A percentile compares a stretch with the other conserved stretches of the same genome.
Evolutionary conservation across 2,113 vertebrate genomes (phyloP).

Genomic region (Octodon degus): DNA sequence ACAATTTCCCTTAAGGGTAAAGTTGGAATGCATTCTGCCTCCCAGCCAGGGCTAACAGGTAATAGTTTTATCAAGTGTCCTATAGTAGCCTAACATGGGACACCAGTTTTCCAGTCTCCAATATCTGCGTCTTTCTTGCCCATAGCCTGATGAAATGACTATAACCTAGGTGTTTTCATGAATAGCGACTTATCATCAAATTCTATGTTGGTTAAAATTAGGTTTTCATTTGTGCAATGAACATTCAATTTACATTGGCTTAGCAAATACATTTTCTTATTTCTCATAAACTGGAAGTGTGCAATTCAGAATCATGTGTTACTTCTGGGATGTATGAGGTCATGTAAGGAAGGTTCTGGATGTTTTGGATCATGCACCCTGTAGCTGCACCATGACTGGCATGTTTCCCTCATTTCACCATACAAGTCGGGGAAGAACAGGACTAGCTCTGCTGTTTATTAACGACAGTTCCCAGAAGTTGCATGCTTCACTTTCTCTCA

Average conservation of each 20-base stretch:
- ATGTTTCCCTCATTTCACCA: background rate
- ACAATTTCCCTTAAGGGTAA: background rate
- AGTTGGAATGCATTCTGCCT: background rate
- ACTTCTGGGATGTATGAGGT: background rate
- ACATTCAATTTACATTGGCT: background rate
- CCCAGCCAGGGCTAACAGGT: background rate
- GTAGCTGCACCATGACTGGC: background rate
- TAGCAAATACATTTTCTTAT: background rate
- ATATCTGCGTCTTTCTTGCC: background rate
- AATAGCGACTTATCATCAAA: background rate
- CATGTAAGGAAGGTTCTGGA: background rate
- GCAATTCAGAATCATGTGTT: background rate
- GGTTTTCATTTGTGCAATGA: background rate
- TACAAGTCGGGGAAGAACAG: background rate
- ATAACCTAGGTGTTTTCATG: background rate
- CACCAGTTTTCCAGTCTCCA: background rate
- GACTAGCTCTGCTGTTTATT: background rate
- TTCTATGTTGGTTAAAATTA: slow-evolving; percentile 3
- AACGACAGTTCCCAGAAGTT: background rate
- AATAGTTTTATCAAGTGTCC: background rate
- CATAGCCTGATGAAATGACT: background rate
- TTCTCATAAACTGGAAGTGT: background rate
- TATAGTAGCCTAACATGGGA: background rate
- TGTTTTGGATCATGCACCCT: background rate
- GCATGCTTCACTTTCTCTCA: background rate